phyloP scores from a whole-genome alignment of 2,888 invertebrate genomes.

The Xylocampa areola region DNA sequence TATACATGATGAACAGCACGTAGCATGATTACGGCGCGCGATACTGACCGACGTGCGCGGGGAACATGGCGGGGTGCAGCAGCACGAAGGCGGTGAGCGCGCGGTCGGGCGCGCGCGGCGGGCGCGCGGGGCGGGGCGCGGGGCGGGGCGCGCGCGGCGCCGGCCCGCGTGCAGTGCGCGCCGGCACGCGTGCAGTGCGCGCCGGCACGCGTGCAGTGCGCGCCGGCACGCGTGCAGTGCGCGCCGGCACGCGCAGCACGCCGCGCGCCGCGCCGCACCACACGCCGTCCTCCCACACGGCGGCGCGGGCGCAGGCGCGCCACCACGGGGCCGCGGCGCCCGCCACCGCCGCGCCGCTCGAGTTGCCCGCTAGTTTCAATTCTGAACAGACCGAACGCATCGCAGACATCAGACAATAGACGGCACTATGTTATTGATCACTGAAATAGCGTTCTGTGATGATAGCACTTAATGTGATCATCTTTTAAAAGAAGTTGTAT shows the following conservation, averaged over 20 bases:
- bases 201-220: slow-evolving; percentile 65
- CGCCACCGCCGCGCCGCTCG: slow-evolving; percentile 26
- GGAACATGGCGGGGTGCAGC: slow-evolving; percentile 52
- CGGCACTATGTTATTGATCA: no score
- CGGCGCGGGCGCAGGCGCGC: slow-evolving; percentile 63
- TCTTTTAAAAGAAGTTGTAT: no score
- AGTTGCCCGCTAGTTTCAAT: slow-evolving; percentile 15
- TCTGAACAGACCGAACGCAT: slow-evolving; percentile 15
- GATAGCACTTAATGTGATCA: no score
- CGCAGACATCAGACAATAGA: background rate
- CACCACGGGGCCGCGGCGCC: slow-evolving; percentile 31
- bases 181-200: slow-evolving; percentile 81
- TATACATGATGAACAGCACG: no score
- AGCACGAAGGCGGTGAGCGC: slow-evolving; percentile 24
- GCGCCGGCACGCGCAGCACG: slow-evolving; percentile 70
- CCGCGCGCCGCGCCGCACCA: slow-evolving; percentile 78
- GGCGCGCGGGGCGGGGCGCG: slow-evolving; percentile 68
- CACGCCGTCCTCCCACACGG: slow-evolving; percentile 80
- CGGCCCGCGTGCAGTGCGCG: slow-evolving; percentile 71
- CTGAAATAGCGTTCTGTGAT: no score
- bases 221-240: slow-evolving; percentile 44
- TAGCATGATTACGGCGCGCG: no score
- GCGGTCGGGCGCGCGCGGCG: slow-evolving; percentile 65
- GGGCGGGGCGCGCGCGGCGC: slow-evolving; percentile 55
- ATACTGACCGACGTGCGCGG: slow-evolving; percentile 52